Evolutionary conservation across 2,888 invertebrate genomes (phyloP), one percentile per base, ranked within the genome.

Genomic region (Meloe dianella): DNA sequence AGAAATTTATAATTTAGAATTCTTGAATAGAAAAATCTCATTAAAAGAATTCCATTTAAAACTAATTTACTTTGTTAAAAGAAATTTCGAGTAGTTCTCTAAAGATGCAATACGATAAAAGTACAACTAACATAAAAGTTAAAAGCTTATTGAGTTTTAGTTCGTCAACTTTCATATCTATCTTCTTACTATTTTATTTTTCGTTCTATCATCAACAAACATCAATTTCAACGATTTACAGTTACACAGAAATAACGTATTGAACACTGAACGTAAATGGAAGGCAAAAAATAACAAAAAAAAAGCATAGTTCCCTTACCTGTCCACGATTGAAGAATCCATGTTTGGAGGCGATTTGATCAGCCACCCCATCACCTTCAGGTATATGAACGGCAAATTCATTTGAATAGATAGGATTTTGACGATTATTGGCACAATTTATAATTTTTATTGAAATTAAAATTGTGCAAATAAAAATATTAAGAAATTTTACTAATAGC

Each of bases 351-450:
- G 96, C 96, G 75, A 97, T 89, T 70, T 84, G 85, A 79, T 92
- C 89, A 57, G 95, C 96, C 68, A 88, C 88, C n/a, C 87, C 86
- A 61, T 86, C 83, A 20, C 91, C 91, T 56, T 88, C 91, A 24
- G 92, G 92, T 81, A 97, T 90, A 82, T 93, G 91, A 59, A 96
- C 92, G 60, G 96, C 97, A 81, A 94, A 94, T 82, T 94, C 89
- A 84, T 94, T 93, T 84, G 90, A 89, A 84, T 90, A 94, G 78
- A 92, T 87, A 54, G 85, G 83, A 57, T 71, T 64, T 47, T 59
- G 64, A 35, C 71, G 65, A 41, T 41, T 41, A 57, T 64, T 57
- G 35, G 24, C 60, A 22, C 69, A 66, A 51, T 67, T 67, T 29
- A 64, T 65, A 24, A 63, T 59, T 51, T 66, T 61, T 35, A 70